These are phyloP conservation scores for Toxotes jaculatrix DNA, from an alignment of 2,113 vertebrate genomes.

Conservation along the genomic window DNA sequence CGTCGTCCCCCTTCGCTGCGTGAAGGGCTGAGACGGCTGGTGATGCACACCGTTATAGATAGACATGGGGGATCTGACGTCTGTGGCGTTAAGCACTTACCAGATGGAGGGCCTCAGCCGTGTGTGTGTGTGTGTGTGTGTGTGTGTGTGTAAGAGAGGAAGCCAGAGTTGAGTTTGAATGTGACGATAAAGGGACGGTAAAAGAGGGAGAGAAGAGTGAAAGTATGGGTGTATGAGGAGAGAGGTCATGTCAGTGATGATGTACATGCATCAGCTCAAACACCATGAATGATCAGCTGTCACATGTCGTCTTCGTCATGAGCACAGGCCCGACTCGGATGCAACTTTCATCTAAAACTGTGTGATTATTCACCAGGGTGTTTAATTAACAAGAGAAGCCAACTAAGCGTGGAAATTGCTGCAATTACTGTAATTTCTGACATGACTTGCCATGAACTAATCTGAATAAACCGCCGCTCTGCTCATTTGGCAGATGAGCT, in stretches of 20 bases:
- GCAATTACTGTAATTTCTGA: slow-evolving; percentile 25
- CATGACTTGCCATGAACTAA: neutral
- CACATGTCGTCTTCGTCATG: slow-evolving; percentile 1
- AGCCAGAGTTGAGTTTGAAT: neutral
- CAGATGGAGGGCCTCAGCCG: slow-evolving; percentile 49
- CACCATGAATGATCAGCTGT: slow-evolving; percentile 20
- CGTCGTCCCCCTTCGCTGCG: slow-evolving; percentile 9
- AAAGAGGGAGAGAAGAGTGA: neutral
- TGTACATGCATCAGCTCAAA: neutral
- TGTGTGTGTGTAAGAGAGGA: slow-evolving; percentile 22
- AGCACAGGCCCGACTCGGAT: neutral
- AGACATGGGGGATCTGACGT: slow-evolving; percentile 31
- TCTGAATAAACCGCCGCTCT: neutral
- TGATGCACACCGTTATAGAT: slow-evolving; percentile 32
- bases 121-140: slow-evolving; percentile 20
- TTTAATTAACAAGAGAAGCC: slow-evolving; percentile 32
- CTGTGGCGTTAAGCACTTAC: slow-evolving; percentile 37
- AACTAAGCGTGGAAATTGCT: neutral
- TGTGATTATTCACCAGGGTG: slow-evolving; percentile 1
- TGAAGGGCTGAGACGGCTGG: slow-evolving; percentile 23
- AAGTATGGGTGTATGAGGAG: neutral
- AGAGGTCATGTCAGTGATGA: neutral
- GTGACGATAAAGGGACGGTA: neutral
- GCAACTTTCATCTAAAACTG: neutral
- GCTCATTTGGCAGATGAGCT: neutral